These are phyloP conservation scores for Forbesichthys agassizii DNA, from an alignment of 2,113 vertebrate genomes.

Conservation along the genomic window DNA sequence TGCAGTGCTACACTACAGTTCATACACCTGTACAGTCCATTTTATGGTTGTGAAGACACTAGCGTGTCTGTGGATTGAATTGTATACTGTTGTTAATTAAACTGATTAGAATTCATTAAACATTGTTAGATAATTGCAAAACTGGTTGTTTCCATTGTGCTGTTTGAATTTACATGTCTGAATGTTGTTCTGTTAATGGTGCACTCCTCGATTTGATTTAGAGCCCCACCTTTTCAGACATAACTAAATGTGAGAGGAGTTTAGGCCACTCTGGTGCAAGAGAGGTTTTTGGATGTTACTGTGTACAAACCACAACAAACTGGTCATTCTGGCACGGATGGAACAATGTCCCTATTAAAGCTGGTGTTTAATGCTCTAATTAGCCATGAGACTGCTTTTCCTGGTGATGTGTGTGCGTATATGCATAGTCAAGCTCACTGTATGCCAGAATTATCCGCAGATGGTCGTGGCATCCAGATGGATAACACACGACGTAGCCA, in stretches of 20 bases:
- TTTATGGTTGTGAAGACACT: constrained; percentile 81
- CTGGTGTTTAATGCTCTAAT: not conserved
- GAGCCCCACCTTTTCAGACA: no score
- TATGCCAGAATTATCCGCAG: constrained; percentile 33
- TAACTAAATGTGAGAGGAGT: no score
- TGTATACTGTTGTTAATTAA: constrained; percentile 82
- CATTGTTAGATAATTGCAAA: constrained; percentile 72
- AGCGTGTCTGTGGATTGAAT: constrained; percentile 80
- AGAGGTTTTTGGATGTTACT: no score
- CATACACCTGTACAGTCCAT: constrained; percentile 77
- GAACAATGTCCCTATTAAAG: no score
- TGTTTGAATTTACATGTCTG: constrained; percentile 29
- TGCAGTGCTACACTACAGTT: constrained; percentile 59
- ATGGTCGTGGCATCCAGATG: constrained; percentile 56
- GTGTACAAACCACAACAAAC: not conserved
- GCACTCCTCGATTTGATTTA: no score
- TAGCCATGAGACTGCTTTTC: not conserved
- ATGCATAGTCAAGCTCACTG: not conserved
- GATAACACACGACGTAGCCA: constrained; percentile 44
- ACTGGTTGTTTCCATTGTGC: constrained; percentile 31
- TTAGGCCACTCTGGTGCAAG: no score
- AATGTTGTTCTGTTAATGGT: not conserved
- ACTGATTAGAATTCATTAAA: constrained; percentile 78
- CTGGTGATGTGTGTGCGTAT: constrained; percentile 2
- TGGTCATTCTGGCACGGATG: no score